These are phyloP conservation scores for Brachyrhaphis roseni DNA, from an alignment of 2,797 vertebrate species.

Conservation along the genomic window DNA sequence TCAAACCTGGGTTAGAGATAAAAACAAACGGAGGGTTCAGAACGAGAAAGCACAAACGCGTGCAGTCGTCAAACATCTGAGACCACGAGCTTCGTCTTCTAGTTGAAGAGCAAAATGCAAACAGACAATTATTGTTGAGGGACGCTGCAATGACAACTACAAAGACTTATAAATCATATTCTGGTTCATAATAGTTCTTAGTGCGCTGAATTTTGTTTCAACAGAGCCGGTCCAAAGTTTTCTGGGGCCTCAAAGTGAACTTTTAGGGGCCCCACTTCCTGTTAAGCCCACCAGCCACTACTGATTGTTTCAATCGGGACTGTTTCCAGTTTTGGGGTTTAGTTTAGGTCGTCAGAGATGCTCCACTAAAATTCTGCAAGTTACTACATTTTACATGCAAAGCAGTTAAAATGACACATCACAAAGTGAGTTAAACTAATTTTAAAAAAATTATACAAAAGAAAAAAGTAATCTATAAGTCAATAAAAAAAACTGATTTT, in stretches of 20 bases:
- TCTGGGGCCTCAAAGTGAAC: not conserved
- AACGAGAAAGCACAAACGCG: constrained; percentile 16
- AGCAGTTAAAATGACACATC: too few relatives aligned
- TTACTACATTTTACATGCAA: too few relatives aligned
- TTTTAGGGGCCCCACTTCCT: not conserved
- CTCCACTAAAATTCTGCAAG: too few relatives aligned
- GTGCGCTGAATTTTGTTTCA: constrained; percentile 51
- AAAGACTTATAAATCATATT: constrained; percentile 64
- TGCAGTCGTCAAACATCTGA: constrained; percentile 56
- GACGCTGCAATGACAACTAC: constrained; percentile 74
- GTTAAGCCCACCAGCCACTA: not conserved
- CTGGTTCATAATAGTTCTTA: constrained; percentile 53
- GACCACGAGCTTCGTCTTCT: constrained; percentile 56
- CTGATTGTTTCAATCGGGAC: not conserved
- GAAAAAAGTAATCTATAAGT: too few relatives aligned
- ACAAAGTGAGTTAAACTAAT: too few relatives aligned
- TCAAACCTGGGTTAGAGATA: constrained; percentile 50
- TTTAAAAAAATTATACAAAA: too few relatives aligned
- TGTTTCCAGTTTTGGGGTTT: not conserved
- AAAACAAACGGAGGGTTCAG: constrained; percentile 6
- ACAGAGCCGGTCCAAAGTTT: not conserved
- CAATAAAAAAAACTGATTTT: too few relatives aligned
- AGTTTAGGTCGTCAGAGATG: not conserved
- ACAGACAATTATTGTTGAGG: constrained; percentile 62
- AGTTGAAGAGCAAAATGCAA: constrained; percentile 56